A percentile compares a stretch with the other conserved stretches of the same genome.
phyloP scores from a whole-genome alignment of 2,888 invertebrate species.

The Melitaea athalia region DNA sequence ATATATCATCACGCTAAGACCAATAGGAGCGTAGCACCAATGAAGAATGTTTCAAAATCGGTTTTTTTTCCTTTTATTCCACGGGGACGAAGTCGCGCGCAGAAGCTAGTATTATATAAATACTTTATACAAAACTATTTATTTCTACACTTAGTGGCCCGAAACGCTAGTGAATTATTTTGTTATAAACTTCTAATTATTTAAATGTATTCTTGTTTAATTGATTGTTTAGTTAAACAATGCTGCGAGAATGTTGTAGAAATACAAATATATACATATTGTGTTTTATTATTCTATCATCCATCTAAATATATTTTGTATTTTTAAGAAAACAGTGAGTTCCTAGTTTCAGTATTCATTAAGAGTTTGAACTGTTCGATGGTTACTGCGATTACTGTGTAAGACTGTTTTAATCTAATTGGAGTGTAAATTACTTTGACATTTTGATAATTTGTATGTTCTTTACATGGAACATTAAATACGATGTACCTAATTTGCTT shows the following conservation, averaged over 20 bases:
- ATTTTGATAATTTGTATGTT: constrained; percentile 22
- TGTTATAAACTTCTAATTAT: no score
- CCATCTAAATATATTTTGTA: constrained; percentile 15
- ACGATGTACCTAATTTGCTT: no score
- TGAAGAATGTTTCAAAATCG: no score
- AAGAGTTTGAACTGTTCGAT: constrained; percentile 18
- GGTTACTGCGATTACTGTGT: constrained; percentile 14
- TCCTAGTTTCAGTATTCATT: constrained; percentile 4
- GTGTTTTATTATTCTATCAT: constrained; percentile 4
- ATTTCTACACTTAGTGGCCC: no score
- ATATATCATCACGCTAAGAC: no score
- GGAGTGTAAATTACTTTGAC: constrained; percentile 26
- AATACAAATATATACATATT: neutral
- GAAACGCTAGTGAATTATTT: no score
- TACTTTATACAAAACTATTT: no score
- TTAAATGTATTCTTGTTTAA: neutral
- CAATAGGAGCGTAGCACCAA: no score
- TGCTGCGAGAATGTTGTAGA: neutral
- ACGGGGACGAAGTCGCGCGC: no score
- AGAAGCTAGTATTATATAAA: no score
- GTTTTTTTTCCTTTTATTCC: no score
- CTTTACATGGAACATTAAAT: constrained; percentile 11
- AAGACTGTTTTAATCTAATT: constrained; percentile 26
- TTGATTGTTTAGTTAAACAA: no score
- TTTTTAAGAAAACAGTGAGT: constrained; percentile 11